Evolutionary conservation across 2,888 invertebrate species (phyloP).

Genomic region (Thysanoteuthis rhombus): DNA sequence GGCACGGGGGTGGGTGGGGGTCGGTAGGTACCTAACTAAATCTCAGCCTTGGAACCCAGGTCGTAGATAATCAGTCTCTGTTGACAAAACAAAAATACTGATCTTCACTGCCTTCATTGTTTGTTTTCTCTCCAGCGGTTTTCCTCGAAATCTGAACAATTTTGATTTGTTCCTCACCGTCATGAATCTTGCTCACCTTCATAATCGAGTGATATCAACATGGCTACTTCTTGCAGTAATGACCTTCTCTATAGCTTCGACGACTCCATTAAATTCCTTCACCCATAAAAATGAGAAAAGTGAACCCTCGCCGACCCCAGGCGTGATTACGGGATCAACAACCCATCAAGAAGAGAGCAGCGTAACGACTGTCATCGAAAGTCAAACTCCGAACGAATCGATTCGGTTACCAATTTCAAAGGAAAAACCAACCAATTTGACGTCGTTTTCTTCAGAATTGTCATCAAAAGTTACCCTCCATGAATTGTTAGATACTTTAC

Average conservation of each 20-base stretch:
- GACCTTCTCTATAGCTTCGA: too few species aligned
- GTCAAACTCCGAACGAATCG: not conserved
- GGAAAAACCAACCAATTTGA: not conserved
- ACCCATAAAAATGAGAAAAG: too few species aligned
- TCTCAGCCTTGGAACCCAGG: too few species aligned
- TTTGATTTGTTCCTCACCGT: not conserved
- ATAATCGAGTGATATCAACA: not conserved
- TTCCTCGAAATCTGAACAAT: not conserved
- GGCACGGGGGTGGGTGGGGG: too few species aligned
- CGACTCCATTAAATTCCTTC: too few species aligned
- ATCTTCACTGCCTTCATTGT: not conserved
- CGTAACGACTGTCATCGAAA: not conserved
- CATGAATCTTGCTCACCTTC: not conserved
- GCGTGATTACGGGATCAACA: not conserved
- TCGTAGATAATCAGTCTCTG: too few species aligned
- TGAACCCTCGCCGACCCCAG: not conserved
- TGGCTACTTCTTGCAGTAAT: not conserved
- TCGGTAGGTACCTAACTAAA: too few species aligned
- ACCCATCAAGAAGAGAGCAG: not conserved
- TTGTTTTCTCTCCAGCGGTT: not conserved
- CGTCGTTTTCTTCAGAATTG: not conserved
- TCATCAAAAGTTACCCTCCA: not conserved
- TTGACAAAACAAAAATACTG: too few species aligned
- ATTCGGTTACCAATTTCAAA: not conserved
- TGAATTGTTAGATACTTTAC: not conserved